Base-by-base conservation (phyloP, 2,888 invertebrate genomes). In the Thera britannica region DNA sequence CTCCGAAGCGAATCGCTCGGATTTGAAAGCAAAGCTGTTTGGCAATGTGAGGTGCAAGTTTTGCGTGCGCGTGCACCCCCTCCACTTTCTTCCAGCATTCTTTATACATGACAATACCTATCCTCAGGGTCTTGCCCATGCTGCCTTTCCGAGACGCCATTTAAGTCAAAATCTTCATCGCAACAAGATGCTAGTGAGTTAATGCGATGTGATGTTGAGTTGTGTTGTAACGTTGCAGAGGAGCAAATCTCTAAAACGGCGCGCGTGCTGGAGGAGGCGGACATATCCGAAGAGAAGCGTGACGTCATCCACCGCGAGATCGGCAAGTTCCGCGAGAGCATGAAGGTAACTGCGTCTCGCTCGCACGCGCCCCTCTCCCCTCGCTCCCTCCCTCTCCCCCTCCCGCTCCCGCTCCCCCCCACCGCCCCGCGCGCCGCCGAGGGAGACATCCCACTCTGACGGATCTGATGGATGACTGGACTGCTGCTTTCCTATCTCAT, bases 281-380 rank as follows among this genome's bases (percentile, higher is more conserved):
- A 98, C 87, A 96, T 99, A 71, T 99, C 99, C 85, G 99, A 99
- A 90, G 99, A 99, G 85, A 98, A 99, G 90, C 96, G 98, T 59
- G 98, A 98, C 90, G 95, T 99, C 79, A 99, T 99, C 79, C 98
- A 98, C 83, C 95, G 98, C 79, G 99, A 99, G 95, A 99, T 99
- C 90, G 98, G 98, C 81, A 98, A 98, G 93, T 99, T 99, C 94
- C 96, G 99, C 73, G 98, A 99, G 94, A 97, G 98, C 77, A 99
- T 98, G 97, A 98, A 98, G 97, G 98, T 98, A 96, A 95, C 94
- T 78, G 74, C 75, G 57, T 41, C 55, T 51, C 72, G 66, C 57
- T 12, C 56, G 41, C 56, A 1, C 56, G 12, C 36, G 6, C 60
- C 64, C 72, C 60, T 35, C 68, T 63, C 67, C 44, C 44, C 23